phyloP scores from a whole-genome alignment of 2,888 invertebrate genomes.

The Saturnia japonica region DNA sequence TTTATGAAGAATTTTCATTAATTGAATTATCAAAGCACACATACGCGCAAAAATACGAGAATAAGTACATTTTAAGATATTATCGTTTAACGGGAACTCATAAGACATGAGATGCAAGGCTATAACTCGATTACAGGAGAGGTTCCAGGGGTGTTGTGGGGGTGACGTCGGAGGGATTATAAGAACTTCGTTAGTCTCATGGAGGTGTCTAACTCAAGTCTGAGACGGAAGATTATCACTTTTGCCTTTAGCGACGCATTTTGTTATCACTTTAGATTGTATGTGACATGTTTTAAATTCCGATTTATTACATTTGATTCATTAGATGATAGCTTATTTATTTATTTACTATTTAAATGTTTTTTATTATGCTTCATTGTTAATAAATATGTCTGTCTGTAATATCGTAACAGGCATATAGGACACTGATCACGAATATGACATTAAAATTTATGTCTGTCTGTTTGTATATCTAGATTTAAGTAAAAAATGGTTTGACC shows the following conservation, averaged over 20 bases:
- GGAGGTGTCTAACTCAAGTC: constrained; percentile 76
- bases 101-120: constrained; percentile 72
- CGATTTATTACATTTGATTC: not conserved
- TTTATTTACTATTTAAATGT: too few relatives aligned
- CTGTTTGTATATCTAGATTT: too few relatives aligned
- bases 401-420: too few relatives aligned
- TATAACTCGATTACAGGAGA: constrained; percentile 72
- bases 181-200: constrained; percentile 79
- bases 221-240: constrained; percentile 72
- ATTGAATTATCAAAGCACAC: not conserved
- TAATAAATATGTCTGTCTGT: too few relatives aligned
- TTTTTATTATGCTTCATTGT: too few relatives aligned
- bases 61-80: not conserved
- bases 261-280: constrained; percentile 60
- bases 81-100: constrained; percentile 40
- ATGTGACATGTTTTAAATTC: not conserved
- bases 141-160: constrained; percentile 38
- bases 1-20: not conserved
- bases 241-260: constrained; percentile 65
- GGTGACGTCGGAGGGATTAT: constrained; percentile 60
- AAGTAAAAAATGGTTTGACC: too few relatives aligned
- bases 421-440: too few relatives aligned
- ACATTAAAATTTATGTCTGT: too few relatives aligned
- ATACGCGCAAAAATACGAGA: not conserved
- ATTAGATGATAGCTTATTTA: too few relatives aligned